phyloP scores from a whole-genome alignment of 2,113 vertebrate species.

The Phaethon lepturus region DNA sequence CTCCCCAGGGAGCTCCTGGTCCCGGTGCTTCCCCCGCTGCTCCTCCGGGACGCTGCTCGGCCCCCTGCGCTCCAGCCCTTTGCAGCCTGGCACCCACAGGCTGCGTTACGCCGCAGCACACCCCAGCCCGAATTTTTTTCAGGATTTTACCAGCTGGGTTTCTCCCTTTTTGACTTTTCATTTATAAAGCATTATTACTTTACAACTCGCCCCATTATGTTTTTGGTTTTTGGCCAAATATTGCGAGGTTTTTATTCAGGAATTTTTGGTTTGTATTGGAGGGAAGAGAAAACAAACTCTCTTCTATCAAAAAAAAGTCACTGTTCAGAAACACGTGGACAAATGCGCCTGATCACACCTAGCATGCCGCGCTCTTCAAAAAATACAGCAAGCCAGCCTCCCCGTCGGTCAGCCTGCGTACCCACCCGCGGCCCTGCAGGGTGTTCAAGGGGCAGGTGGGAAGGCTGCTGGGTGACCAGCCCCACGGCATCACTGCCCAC shows the following conservation, averaged over 20 bases:
- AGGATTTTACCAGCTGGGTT: background rate
- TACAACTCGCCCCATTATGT: background rate
- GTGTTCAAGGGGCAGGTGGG: background rate
- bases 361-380: background rate
- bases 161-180: background rate
- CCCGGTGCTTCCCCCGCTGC: background rate
- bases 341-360: background rate
- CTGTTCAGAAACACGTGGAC: background rate
- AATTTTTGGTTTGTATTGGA: background rate
- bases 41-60: background rate
- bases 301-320: background rate
- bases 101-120: background rate
- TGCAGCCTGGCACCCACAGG: background rate
- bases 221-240: background rate
- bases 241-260: background rate
- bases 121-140: background rate
- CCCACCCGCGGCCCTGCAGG: background rate
- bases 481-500: background rate
- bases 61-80: too few relatives aligned
- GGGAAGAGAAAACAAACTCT: background rate
- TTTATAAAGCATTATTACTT: background rate
- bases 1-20: background rate
- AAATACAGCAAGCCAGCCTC: background rate
- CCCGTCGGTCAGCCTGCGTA: background rate
- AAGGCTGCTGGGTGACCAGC: background rate